These are phyloP conservation scores for Lanius ludovicianus DNA, from an alignment of 2,113 vertebrate genomes.

Conservation along the genomic window DNA sequence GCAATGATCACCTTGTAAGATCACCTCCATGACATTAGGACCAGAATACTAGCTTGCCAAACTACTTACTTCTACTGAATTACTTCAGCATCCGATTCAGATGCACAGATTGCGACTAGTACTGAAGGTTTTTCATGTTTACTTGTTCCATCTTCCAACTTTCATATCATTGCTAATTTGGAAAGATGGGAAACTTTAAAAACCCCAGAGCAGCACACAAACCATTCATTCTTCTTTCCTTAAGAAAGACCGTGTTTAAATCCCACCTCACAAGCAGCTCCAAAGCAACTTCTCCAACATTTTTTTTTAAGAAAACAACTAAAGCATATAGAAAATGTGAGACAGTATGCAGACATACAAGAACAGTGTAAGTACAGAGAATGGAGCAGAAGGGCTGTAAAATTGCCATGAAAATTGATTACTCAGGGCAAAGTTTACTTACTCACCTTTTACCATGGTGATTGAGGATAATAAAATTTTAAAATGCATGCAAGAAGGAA, in stretches of 20 bases:
- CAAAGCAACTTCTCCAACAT: neutral
- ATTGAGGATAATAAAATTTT: conserved; percentile 20
- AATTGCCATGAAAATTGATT: conserved; percentile 42
- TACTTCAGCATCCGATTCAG: neutral
- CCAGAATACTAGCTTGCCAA: neutral
- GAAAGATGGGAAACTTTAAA: neutral
- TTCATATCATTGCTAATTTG: neutral
- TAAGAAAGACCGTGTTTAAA: neutral
- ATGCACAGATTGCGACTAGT: neutral
- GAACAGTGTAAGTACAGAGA: neutral
- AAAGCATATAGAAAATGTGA: neutral
- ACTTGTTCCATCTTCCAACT: neutral
- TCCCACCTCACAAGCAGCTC: neutral
- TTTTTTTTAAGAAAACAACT: neutral
- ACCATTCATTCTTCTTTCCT: neutral
- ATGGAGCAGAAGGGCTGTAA: neutral
- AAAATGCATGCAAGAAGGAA: conserved; percentile 27
- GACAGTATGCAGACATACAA: neutral
- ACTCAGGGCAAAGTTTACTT: neutral
- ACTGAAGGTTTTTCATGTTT: neutral
- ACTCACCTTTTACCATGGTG: conserved; percentile 16
- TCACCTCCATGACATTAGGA: neutral
- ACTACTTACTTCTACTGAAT: neutral
- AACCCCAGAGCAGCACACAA: neutral
- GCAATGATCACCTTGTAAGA: neutral